phyloP scores from a whole-genome alignment of 2,113 vertebrate species.

The Trichomycterus rosablanca region DNA sequence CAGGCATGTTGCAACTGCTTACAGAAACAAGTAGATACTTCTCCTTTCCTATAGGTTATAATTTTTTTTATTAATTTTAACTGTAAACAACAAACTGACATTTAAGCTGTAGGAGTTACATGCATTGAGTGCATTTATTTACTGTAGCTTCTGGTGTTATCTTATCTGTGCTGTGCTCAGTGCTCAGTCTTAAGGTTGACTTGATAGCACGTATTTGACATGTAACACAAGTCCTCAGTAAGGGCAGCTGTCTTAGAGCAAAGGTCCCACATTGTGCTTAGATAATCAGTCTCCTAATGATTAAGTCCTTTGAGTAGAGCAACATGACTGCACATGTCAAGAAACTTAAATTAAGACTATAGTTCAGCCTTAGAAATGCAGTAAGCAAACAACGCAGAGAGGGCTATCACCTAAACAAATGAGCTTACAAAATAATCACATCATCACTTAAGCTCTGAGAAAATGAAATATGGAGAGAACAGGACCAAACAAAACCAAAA shows the following conservation, averaged over 20 bases:
- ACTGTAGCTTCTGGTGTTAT: constrained; percentile 38
- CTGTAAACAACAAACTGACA: not conserved
- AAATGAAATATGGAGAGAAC: no score
- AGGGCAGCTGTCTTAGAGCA: constrained; percentile 18
- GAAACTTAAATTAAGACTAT: no score
- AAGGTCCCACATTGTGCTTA: constrained; percentile 49
- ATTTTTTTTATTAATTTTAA: not conserved
- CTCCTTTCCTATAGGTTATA: constrained; percentile 3
- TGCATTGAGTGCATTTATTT: constrained; percentile 1
- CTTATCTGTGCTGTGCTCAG: constrained; percentile 55
- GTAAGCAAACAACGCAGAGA: not conserved
- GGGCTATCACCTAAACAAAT: no score
- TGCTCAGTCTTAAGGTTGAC: constrained; percentile 59
- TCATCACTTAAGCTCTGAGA: no score
- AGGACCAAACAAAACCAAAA: no score
- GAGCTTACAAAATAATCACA: no score
- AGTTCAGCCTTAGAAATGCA: no score
- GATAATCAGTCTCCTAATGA: constrained; percentile 36
- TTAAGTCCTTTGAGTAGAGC: no score
- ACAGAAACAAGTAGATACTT: constrained; percentile 21
- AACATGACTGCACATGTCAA: no score
- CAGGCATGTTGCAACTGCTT: constrained; percentile 49
- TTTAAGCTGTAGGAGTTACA: not conserved
- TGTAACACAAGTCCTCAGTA: constrained; percentile 34
- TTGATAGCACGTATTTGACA: constrained; percentile 55